Conservation (phyloP, 1,140 invertebrate species). For the Aphaenogaster ashmeadi region DNA sequence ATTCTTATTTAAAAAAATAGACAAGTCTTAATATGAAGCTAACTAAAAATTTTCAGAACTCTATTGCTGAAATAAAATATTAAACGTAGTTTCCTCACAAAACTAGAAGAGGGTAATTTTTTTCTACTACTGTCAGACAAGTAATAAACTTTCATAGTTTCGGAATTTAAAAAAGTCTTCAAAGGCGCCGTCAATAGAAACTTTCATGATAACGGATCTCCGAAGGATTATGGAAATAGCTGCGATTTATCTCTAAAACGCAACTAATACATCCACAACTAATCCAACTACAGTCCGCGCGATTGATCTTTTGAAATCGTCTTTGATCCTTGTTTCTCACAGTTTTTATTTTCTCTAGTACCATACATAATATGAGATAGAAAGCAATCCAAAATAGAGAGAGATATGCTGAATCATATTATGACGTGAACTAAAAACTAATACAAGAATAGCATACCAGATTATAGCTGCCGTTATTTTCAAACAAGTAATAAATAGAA, state of each 20-base stretch:
- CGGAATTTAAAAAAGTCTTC: slow-evolving; percentile 30
- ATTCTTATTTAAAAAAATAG: not conserved
- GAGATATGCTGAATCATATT: not conserved
- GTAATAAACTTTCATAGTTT: not conserved
- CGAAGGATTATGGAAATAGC: not conserved
- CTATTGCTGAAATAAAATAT: slow-evolving; percentile 19
- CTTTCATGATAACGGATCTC: not conserved
- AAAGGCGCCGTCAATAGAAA: slow-evolving; percentile 8
- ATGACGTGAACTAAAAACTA: not conserved
- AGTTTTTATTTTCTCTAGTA: not conserved
- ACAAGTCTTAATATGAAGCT: not conserved
- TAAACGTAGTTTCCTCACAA: not conserved
- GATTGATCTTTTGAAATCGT: slow-evolving; percentile 10
- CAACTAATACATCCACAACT: slow-evolving; percentile 34
- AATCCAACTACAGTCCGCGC: not conserved
- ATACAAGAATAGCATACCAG: not conserved
- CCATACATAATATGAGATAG: not conserved
- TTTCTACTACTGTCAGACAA: no score
- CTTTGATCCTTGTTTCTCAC: slow-evolving; percentile 12
- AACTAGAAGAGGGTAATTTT: not conserved
- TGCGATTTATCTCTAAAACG: not conserved
- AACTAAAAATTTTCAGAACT: not conserved
- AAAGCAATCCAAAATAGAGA: not conserved
- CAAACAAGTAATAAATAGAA: not conserved
- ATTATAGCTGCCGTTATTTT: not conserved